Conservation (phyloP, 2,888 invertebrate species). For the Phymatocera aterrima region DNA sequence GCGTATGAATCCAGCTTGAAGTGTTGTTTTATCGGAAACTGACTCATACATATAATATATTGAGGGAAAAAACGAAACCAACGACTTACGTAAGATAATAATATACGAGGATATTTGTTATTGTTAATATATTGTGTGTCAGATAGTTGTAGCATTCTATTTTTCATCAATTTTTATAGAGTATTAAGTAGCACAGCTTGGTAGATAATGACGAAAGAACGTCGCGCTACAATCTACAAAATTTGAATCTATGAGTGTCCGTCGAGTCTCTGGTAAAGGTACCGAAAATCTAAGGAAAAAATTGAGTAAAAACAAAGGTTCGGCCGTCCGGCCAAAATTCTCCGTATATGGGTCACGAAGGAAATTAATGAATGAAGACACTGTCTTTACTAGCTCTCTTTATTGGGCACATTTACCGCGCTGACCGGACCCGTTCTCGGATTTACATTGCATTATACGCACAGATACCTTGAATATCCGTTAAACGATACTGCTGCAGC, state of each 20-base stretch:
- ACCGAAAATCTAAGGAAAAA: conserved; percentile 29
- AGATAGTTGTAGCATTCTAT: neutral
- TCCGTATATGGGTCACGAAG: conserved; percentile 63
- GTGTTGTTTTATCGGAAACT: conserved; percentile 6
- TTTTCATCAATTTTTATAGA: too few relatives aligned
- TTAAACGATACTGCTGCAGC: neutral
- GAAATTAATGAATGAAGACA: conserved; percentile 61
- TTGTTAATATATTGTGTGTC: conserved; percentile 5
- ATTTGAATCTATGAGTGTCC: neutral
- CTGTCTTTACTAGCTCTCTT: conserved; percentile 54
- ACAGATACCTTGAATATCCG: neutral
- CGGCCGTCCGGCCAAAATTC: conserved; percentile 53
- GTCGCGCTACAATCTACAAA: neutral
- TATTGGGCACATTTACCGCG: conserved; percentile 10
- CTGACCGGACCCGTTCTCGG: conserved; percentile 31
- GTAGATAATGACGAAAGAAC: neutral
- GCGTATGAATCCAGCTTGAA: neutral
- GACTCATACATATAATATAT: neutral
- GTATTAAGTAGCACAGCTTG: neutral
- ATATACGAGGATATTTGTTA: neutral
- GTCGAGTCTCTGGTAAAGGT: neutral
- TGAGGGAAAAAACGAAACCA: neutral
- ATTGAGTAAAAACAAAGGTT: conserved; percentile 3
- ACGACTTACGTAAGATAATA: neutral
- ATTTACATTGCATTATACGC: neutral